A percentile compares a stretch with the other conserved stretches of the same genome.
Evolutionary conservation across 2,113 vertebrate genomes (phyloP).

Genomic region (Saguinus midas): DNA sequence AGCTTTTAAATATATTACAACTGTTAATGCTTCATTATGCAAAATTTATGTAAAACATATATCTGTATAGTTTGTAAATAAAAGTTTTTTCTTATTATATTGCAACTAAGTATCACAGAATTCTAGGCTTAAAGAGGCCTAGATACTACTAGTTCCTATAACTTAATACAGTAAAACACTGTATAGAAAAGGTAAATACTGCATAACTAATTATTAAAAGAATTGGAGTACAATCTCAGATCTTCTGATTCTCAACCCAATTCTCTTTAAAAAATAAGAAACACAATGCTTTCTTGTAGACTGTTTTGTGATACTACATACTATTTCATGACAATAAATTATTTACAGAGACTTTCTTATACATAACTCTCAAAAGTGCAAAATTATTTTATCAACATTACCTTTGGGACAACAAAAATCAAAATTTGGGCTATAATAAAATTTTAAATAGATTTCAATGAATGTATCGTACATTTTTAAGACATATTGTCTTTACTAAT

Average conservation of each 20-base stretch:
- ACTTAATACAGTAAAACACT: background rate
- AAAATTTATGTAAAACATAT: background rate
- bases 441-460: background rate
- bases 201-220: background rate
- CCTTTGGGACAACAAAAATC: accelerated
- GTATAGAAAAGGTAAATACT: background rate
- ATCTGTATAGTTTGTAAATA: background rate
- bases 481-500: background rate
- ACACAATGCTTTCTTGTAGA: background rate
- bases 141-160: background rate
- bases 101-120: background rate
- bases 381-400: background rate
- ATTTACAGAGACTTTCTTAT: background rate
- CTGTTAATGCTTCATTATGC: background rate
- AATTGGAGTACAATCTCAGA: background rate
- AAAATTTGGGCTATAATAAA: background rate
- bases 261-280: background rate
- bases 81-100: background rate
- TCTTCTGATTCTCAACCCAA: background rate
- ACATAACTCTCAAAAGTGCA: background rate
- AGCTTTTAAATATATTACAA: background rate
- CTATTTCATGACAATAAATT: background rate
- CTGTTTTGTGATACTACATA: background rate
- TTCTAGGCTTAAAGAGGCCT: background rate
- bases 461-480: background rate